Conservation (phyloP, 1,140 invertebrate species). For the Drosophila rufa region DNA sequence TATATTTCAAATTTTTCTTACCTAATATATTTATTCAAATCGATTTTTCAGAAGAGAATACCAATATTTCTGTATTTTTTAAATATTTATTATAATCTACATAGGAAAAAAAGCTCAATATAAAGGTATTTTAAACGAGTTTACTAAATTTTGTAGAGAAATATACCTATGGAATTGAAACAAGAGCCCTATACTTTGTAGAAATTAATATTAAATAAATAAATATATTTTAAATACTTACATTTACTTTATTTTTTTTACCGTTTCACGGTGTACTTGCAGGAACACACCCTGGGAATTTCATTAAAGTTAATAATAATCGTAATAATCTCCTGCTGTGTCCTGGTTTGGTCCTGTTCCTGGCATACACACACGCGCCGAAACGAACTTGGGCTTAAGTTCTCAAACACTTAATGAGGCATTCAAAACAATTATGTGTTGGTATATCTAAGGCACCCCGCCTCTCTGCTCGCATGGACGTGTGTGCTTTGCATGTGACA, state of each 20-base stretch:
- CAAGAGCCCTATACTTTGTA: no score
- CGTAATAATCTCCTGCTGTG: slow-evolving; percentile 71
- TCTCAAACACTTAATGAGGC: slow-evolving; percentile 80
- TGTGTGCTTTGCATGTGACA: slow-evolving; percentile 52
- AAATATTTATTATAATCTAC: no score
- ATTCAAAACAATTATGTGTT: slow-evolving; percentile 77
- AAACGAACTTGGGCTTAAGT: slow-evolving; percentile 61
- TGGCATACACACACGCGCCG: slow-evolving; percentile 9
- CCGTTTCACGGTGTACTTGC: slow-evolving; percentile 6
- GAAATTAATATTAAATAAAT: no score
- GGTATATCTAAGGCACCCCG: slow-evolving; percentile 17
- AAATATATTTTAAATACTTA: neutral
- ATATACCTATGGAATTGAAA: no score
- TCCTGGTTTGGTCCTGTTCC: slow-evolving; percentile 31
- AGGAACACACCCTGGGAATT: slow-evolving; percentile 22
- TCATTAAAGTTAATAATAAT: slow-evolving; percentile 73
- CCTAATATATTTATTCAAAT: no score
- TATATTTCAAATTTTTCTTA: no score
- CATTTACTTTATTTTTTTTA: no score
- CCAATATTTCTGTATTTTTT: no score
- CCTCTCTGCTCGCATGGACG: neutral
- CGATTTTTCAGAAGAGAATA: no score
- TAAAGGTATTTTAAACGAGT: no score
- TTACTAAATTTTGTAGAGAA: no score
- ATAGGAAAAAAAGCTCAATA: no score